Base-by-base conservation (phyloP, 2,113 vertebrate species). In the Stomatorhinus ivindoensis region DNA sequence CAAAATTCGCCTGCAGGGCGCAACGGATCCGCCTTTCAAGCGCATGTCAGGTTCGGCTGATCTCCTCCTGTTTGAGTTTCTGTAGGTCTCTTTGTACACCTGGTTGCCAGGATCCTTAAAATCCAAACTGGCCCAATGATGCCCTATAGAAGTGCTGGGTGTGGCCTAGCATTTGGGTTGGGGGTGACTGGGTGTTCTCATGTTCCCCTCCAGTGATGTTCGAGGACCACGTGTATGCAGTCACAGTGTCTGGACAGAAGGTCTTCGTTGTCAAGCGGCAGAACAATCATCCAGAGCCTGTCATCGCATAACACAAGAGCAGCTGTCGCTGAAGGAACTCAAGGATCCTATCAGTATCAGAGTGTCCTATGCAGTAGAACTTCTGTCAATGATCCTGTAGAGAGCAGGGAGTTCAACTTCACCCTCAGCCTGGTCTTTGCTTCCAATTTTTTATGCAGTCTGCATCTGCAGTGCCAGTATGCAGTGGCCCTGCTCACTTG, bases 221-320 rank as follows among this genome's bases (percentile, higher is more conserved):
- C 48, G 97, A 97, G 86, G 97, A 98, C 87, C 97, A 97, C 73
- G 95, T 96, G 0, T 96, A 97, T 90, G 93, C 96, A 0, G 97
- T 97, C 89, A 98, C 98, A 0, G 93, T 97, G 88, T 98, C 97
- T 0, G 97, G 96, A 80, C 97, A 98, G 95, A 98, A 97, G 84
- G 96, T 98, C 9, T 98, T 98, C 76, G 97, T 98, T 93, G 97
- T 98, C 85, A 98, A 98, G 94, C 95, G 97, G 44, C 98, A 97
- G 90, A 97, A 97, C 93, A 96, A 95, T 89, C 96, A 95, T 82
- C 96, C 95, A 17, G 97, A 98, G 31, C 96, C 97, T 2, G 92
- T 98, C 90, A 93, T 89, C 0, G 96, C 96, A 1, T 96, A 92
- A 83, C 17, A 3, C 7, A 9, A 61, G 39, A 80, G 19, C 44